phyloP scores from a whole-genome alignment of 2,888 invertebrate species.

The Nephrotoma guestfalica region DNA sequence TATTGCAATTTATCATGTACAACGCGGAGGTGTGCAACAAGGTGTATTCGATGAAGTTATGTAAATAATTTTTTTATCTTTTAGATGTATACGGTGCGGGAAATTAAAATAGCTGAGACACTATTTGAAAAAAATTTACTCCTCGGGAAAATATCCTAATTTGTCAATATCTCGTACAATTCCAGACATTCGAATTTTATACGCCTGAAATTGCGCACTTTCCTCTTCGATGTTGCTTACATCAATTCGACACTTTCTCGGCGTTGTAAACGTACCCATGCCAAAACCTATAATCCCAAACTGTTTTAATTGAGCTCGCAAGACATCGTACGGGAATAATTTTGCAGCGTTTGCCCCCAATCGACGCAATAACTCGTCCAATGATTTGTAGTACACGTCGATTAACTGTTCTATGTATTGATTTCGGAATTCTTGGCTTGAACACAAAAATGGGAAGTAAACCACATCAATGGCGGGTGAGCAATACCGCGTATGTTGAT shows the following conservation, averaged over 20 bases:
- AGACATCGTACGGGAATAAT: background rate
- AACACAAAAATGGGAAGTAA: background rate
- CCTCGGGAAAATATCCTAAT: background rate
- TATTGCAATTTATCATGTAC: background rate
- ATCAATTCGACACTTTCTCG: background rate
- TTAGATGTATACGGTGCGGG: background rate
- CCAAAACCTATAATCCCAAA: background rate
- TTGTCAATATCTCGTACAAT: background rate
- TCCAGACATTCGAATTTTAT: background rate
- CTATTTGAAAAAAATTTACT: background rate
- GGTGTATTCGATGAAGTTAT: background rate
- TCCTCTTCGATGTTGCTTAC: background rate
- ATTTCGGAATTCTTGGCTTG: background rate
- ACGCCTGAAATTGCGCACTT: background rate
- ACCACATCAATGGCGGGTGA: background rate
- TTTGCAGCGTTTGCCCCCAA: background rate
- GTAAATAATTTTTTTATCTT: too few species aligned
- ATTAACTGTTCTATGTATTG: background rate
- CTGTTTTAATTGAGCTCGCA: background rate
- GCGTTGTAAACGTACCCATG: background rate
- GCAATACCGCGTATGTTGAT: background rate
- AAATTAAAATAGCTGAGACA: background rate
- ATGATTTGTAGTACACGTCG: background rate
- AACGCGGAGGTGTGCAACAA: background rate
- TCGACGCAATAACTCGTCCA: background rate